These are phyloP conservation scores for Streblospio benedicti DNA, from an alignment of 1,140 invertebrate genomes.

Conservation along the genomic window DNA sequence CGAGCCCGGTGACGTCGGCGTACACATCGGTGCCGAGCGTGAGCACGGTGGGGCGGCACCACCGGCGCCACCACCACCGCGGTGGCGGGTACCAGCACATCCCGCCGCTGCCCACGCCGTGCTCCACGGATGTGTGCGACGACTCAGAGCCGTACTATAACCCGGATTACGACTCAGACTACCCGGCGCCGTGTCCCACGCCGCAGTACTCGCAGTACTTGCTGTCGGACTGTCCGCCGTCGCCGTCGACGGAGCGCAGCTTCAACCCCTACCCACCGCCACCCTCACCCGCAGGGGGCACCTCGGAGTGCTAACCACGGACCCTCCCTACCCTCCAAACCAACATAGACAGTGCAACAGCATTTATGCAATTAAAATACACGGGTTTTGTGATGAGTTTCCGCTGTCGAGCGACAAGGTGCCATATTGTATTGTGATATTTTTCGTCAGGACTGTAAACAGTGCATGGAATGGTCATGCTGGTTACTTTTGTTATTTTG, in stretches of 20 bases:
- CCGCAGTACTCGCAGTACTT: constrained; percentile 62
- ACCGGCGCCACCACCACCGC: constrained; percentile 38
- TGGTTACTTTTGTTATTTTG: too few species aligned
- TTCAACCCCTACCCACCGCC: constrained; percentile 64
- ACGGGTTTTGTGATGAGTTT: too few species aligned
- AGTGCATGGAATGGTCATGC: too few species aligned
- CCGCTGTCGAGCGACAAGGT: too few species aligned
- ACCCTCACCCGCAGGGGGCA: constrained; percentile 54
- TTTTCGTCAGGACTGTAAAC: too few species aligned
- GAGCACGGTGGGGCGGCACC: constrained; percentile 21
- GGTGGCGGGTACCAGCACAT: constrained; percentile 65
- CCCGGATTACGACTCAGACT: constrained; percentile 55
- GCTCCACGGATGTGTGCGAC: constrained; percentile 85
- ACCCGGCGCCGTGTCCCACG: constrained; percentile 64
- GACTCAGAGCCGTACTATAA: constrained; percentile 52
- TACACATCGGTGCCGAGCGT: constrained; percentile 29
- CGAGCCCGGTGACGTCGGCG: constrained; percentile 66
- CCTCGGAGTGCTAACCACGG: constrained; percentile 41
- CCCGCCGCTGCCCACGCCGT: constrained; percentile 85
- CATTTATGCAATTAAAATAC: too few species aligned
- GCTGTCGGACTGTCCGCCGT: constrained; percentile 61
- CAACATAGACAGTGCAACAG: too few species aligned
- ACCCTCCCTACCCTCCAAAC: too few species aligned
- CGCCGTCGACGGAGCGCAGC: constrained; percentile 60
- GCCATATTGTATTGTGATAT: too few species aligned